Conservation (phyloP, 2,797 vertebrate genomes). For the Gallinago solitaria region DNA sequence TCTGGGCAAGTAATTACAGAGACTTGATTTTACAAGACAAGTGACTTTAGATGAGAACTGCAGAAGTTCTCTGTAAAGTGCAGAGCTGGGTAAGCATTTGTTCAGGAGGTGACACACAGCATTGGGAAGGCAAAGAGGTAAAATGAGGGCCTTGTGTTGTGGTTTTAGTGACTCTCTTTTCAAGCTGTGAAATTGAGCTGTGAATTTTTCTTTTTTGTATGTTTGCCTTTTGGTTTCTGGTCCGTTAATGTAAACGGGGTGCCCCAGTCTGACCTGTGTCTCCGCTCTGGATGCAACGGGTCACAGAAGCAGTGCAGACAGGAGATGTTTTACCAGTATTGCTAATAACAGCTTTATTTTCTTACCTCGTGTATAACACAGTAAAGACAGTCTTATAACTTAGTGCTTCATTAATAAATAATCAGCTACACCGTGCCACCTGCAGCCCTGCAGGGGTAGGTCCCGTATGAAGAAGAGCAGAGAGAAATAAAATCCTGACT, state of each 20-base stretch:
- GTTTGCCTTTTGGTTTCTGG: background rate
- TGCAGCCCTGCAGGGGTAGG: background rate
- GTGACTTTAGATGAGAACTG: background rate
- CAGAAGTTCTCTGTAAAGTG: background rate
- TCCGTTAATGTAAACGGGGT: rapidly evolving
- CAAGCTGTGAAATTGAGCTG: background rate
- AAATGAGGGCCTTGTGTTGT: background rate
- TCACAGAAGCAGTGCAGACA: background rate
- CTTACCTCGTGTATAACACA: background rate
- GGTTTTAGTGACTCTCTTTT: background rate
- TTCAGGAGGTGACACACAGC: background rate
- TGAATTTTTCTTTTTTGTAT: background rate
- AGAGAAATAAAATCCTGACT: background rate
- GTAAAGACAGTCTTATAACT: background rate
- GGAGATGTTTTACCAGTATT: background rate
- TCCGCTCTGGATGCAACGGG: rapidly evolving
- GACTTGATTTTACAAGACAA: background rate
- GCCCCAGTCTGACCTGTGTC: background rate
- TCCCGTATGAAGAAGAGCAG: background rate
- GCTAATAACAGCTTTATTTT: slow-evolving; percentile 35
- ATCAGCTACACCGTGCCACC: background rate
- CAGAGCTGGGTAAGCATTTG: background rate
- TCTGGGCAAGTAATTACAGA: background rate
- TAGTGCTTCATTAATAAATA: slow-evolving; percentile 39
- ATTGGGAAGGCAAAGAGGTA: background rate